Conservation (phyloP, 2,888 invertebrate species). For the Colostygia pectinataria region DNA sequence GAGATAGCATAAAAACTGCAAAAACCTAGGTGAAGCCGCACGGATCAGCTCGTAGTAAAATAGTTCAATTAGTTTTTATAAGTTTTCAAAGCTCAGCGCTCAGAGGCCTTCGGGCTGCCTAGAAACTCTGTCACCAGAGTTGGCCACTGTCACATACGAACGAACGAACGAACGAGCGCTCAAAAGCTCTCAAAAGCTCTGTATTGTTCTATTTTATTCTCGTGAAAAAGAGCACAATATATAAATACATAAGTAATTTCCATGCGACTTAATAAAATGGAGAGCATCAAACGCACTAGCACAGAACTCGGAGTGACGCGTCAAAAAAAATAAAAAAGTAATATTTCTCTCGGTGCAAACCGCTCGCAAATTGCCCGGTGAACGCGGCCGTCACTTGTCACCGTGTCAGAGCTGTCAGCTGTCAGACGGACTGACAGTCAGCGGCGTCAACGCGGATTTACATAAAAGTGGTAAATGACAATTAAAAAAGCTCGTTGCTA, state of each 20-base stretch:
- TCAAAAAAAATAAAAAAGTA: constrained; percentile 48
- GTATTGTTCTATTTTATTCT: too few relatives aligned
- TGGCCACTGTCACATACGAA: too few relatives aligned
- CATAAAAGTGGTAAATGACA: constrained; percentile 72
- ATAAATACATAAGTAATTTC: background rate
- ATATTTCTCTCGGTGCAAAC: constrained; percentile 54
- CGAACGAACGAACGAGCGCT: too few relatives aligned
- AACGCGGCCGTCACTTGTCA: constrained; percentile 69
- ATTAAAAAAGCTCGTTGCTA: constrained; percentile 60
- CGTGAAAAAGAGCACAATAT: background rate
- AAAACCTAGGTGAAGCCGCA: too few relatives aligned
- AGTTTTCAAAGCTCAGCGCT: too few relatives aligned
- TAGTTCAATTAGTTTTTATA: too few relatives aligned
- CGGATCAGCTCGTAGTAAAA: too few relatives aligned
- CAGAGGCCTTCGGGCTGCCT: too few relatives aligned
- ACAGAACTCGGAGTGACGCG: constrained; percentile 34
- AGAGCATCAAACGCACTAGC: constrained; percentile 34
- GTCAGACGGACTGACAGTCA: constrained; percentile 46
- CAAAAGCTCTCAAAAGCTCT: background rate
- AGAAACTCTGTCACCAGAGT: too few relatives aligned
- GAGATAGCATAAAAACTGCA: too few relatives aligned
- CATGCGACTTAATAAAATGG: constrained; percentile 21
- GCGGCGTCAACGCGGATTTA: constrained; percentile 66
- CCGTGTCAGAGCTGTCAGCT: constrained; percentile 57
- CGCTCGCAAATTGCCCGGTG: constrained; percentile 69